Conservation (phyloP, 2,888 invertebrate genomes). For the Dendrolimus pini region DNA sequence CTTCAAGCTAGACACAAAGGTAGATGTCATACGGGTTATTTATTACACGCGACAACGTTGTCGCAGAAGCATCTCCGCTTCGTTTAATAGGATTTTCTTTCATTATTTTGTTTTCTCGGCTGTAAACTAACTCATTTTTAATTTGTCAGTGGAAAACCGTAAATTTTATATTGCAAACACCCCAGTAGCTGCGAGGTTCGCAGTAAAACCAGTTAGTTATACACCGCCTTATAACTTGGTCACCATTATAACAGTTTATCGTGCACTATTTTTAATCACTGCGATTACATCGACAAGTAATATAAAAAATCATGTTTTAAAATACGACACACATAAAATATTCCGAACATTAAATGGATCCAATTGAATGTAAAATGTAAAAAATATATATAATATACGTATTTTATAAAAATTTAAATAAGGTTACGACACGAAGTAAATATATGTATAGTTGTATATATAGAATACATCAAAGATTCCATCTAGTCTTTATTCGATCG, state of each 20-base stretch:
- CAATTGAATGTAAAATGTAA: too few species aligned
- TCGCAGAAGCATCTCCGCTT: conserved; percentile 41
- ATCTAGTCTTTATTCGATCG: too few species aligned
- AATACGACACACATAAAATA: too few species aligned
- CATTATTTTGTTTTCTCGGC: conserved; percentile 59
- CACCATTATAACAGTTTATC: background rate
- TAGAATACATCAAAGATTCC: too few species aligned
- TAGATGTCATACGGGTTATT: conserved; percentile 64
- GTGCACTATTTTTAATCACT: background rate
- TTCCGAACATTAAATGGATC: too few species aligned
- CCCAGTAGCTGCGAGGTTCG: conserved; percentile 40
- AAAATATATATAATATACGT: too few species aligned
- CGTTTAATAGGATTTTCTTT: conserved; percentile 62
- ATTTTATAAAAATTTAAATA: too few species aligned
- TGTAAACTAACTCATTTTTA: conserved; percentile 71
- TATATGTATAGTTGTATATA: too few species aligned
- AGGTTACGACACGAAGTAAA: too few species aligned
- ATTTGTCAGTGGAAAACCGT: conserved; percentile 62
- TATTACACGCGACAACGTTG: conserved; percentile 70
- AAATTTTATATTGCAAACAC: conserved; percentile 56
- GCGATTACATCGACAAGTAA: too few species aligned
- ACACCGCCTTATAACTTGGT: conserved; percentile 33
- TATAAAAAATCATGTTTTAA: too few species aligned
- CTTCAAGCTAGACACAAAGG: conserved; percentile 42
- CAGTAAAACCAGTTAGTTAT: conserved; percentile 45